A percentile compares a stretch with the other conserved stretches of the same genome.
Evolutionary conservation across 2,888 invertebrate genomes (phyloP).

Genomic region (Dynastes hyllus): DNA sequence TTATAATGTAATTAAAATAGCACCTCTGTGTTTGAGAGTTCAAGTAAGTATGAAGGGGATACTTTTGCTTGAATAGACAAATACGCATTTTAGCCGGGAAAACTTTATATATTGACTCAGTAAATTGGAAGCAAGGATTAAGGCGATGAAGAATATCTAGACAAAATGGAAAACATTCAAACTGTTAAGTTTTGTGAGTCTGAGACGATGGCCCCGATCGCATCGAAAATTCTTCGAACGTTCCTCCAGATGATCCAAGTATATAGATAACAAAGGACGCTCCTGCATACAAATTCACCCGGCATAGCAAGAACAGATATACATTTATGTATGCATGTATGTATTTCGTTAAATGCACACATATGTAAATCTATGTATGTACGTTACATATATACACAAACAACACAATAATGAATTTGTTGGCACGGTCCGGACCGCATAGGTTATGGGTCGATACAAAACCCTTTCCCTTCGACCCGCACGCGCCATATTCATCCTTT

Average conservation of each 20-base stretch:
- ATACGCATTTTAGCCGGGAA: no score
- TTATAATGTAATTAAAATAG: no score
- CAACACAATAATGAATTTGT: slow-evolving; percentile 65
- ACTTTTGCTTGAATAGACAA: no score
- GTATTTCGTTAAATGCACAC: neutral
- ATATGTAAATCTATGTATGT: slow-evolving; percentile 6
- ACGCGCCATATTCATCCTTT: slow-evolving; percentile 52
- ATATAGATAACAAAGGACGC: slow-evolving; percentile 12
- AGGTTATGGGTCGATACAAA: slow-evolving; percentile 64
- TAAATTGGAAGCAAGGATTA: neutral
- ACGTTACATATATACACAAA: slow-evolving; percentile 24
- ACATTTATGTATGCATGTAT: slow-evolving; percentile 8
- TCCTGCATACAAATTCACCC: slow-evolving; percentile 21
- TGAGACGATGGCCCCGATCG: slow-evolving; percentile 1
- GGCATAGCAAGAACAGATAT: slow-evolving; percentile 12
- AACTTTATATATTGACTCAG: neutral
- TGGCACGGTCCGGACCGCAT: slow-evolving; percentile 67
- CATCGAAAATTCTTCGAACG: slow-evolving; percentile 35
- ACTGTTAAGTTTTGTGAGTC: slow-evolving; percentile 12
- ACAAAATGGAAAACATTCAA: neutral
- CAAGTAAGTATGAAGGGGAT: no score
- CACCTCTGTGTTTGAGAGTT: no score
- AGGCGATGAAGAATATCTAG: neutral
- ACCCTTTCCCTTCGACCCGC: slow-evolving; percentile 54
- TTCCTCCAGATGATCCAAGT: slow-evolving; percentile 20